These are phyloP conservation scores for Perca flavescens DNA, from an alignment of 2,113 vertebrate genomes.

Conservation along the genomic window DNA sequence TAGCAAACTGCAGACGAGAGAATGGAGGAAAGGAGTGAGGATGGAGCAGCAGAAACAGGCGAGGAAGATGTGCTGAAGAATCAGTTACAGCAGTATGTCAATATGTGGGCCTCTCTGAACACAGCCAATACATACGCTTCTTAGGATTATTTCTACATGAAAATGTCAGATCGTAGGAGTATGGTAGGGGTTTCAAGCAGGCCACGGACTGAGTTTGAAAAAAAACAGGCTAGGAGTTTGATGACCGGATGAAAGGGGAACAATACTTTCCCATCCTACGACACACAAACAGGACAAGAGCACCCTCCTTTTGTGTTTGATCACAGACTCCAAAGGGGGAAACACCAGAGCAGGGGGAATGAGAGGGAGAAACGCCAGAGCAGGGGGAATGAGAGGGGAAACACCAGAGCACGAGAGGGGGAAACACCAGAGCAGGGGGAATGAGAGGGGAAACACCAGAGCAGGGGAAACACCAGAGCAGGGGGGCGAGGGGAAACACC, in stretches of 20 bases:
- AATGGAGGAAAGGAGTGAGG: constrained; percentile 35
- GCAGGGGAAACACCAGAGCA: too few relatives aligned
- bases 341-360: too few relatives aligned
- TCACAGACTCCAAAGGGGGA: too few relatives aligned
- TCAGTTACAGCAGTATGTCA: constrained; percentile 1
- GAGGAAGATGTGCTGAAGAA: constrained; percentile 12
- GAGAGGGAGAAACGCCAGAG: too few relatives aligned
- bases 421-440: too few relatives aligned
- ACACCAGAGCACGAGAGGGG: too few relatives aligned
- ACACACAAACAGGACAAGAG: constrained; percentile 2
- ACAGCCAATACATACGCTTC: background rate
- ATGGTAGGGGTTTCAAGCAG: background rate
- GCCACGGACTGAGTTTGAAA: too few relatives aligned
- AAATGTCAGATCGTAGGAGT: background rate
- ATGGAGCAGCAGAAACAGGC: constrained; percentile 16
- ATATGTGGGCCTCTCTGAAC: background rate
- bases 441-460: too few relatives aligned
- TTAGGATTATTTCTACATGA: background rate
- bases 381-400: too few relatives aligned
- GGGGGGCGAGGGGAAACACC: too few relatives aligned
- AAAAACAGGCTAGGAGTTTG: background rate
- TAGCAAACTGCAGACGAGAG: constrained; percentile 54
- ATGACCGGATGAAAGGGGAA: background rate
- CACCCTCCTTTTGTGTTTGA: background rate
- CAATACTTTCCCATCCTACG: background rate